A percentile compares a stretch with the other conserved stretches of the same genome.
phyloP scores from a whole-genome alignment of 1,140 invertebrate species.

The Eumaeus atala region DNA sequence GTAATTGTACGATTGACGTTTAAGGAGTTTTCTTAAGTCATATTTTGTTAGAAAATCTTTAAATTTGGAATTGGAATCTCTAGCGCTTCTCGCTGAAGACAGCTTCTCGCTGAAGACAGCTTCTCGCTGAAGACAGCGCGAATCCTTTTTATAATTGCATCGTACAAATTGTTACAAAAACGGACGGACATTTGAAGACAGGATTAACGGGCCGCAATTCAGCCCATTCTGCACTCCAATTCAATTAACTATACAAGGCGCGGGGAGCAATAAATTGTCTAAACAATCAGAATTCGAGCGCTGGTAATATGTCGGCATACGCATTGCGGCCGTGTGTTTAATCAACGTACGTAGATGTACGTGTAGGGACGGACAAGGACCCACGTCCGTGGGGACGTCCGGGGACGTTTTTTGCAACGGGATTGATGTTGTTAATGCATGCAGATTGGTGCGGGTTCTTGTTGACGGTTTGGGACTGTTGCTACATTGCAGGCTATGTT shows the following conservation, averaged over 20 bases:
- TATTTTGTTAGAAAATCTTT: too few relatives aligned
- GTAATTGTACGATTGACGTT: too few relatives aligned
- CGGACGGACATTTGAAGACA: slow-evolving; percentile 32
- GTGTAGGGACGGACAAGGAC: background rate
- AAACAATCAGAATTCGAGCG: slow-evolving; percentile 69
- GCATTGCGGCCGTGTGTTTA: slow-evolving; percentile 58
- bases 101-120: too few relatives aligned
- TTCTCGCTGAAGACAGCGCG: too few relatives aligned
- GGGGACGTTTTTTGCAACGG: background rate
- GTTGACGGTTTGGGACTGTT: too few relatives aligned
- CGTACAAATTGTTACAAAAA: too few relatives aligned
- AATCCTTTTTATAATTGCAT: too few relatives aligned
- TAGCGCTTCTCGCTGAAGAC: too few relatives aligned
- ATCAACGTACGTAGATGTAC: slow-evolving; percentile 36
- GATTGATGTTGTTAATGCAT: slow-evolving; percentile 21
- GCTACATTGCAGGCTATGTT: too few relatives aligned
- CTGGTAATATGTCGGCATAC: slow-evolving; percentile 64
- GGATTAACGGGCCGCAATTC: slow-evolving; percentile 51
- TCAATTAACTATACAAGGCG: slow-evolving; percentile 68
- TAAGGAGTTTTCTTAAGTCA: too few relatives aligned
- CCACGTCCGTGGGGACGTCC: background rate
- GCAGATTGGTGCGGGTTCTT: background rate
- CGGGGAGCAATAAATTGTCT: slow-evolving; percentile 65
- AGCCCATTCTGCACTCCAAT: slow-evolving; percentile 60
- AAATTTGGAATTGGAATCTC: too few relatives aligned